phyloP scores from a whole-genome alignment of 2,797 vertebrate genomes.

The Holocentrus rufus region DNA sequence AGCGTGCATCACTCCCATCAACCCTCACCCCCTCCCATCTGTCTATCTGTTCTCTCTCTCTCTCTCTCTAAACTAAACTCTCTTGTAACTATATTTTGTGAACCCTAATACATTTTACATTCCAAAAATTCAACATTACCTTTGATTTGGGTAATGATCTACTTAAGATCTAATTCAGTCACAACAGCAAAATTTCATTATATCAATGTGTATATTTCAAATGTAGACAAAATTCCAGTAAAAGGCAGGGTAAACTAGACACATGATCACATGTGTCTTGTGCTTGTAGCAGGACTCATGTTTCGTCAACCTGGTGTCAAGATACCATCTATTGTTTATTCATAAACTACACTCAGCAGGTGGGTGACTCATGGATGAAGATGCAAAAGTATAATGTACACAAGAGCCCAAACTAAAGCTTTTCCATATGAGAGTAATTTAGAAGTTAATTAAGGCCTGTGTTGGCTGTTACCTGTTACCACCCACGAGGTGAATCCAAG shows the following conservation, averaged over 20 bases:
- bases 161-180: no score
- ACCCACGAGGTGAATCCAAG: conserved; percentile 2
- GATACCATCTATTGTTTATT: conserved; percentile 66
- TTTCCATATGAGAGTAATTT: neutral
- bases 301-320: conserved; percentile 50
- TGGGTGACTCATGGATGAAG: conserved; percentile 39
- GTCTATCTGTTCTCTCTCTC: no score
- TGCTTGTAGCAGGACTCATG: conserved; percentile 37
- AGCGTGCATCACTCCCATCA: no score
- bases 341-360: conserved; percentile 49
- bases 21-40: no score
- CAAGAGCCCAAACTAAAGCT: conserved; percentile 16
- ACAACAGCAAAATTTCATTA: no score
- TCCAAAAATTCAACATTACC: no score
- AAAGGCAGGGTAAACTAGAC: neutral
- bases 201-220: neutral
- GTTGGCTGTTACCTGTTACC: conserved; percentile 46
- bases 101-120: no score
- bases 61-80: no score
- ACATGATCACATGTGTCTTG: neutral
- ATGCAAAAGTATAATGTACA: conserved; percentile 6
- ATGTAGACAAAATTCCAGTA: neutral
- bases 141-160: no score
- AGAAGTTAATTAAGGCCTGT: neutral
- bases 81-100: no score